phyloP scores from a whole-genome alignment of 2,113 vertebrate species.

The Leptobrachium leishanense region DNA sequence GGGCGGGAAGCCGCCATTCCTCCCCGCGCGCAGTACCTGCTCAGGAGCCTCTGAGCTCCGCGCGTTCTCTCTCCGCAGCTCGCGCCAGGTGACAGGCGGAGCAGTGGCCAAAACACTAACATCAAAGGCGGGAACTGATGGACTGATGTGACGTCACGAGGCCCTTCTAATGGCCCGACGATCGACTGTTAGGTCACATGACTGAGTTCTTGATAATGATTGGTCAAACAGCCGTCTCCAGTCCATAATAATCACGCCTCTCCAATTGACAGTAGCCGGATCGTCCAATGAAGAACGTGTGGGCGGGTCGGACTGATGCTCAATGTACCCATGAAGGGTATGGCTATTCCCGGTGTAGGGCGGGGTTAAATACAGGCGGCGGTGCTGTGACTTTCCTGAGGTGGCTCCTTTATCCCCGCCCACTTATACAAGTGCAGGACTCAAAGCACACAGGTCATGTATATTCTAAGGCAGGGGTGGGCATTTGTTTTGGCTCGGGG shows the following conservation, averaged over 20 bases:
- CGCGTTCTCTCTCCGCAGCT: background rate
- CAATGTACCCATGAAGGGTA: background rate
- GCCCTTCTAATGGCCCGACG: background rate
- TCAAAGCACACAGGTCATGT: too few relatives aligned
- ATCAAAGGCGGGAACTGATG: conserved; percentile 14
- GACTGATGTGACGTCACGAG: conserved; percentile 31
- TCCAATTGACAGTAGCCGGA: background rate
- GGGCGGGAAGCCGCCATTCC: too few relatives aligned
- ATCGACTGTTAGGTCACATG: conserved; percentile 17
- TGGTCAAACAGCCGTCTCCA: conserved; percentile 2
- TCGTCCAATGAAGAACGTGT: background rate
- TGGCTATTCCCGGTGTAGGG: background rate
- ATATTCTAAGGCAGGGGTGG: too few relatives aligned
- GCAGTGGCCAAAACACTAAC: background rate
- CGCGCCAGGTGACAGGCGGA: background rate
- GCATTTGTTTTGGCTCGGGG: too few relatives aligned
- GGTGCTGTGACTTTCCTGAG: too few relatives aligned
- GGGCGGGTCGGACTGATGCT: background rate
- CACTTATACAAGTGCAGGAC: too few relatives aligned
- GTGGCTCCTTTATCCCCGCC: too few relatives aligned
- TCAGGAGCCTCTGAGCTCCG: background rate
- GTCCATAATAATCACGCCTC: background rate
- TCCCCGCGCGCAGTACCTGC: too few relatives aligned
- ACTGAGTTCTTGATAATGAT: background rate
- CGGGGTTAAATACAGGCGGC: background rate